These are phyloP conservation scores for Prionace glauca DNA, from an alignment of 2,797 vertebrate species.

Conservation along the genomic window DNA sequence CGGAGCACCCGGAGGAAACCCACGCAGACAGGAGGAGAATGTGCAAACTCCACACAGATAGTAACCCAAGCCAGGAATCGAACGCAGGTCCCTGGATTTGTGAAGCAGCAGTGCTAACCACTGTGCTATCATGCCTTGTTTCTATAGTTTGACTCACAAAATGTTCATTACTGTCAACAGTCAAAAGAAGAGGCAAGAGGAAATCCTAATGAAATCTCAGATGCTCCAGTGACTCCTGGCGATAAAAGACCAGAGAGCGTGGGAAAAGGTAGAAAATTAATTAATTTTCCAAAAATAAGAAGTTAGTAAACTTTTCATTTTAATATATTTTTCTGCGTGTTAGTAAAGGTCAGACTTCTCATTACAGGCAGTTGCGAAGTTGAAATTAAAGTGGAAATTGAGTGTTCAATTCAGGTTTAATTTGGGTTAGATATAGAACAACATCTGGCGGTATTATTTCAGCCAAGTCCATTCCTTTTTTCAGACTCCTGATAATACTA, in stretches of 20 bases:
- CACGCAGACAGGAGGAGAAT: no score
- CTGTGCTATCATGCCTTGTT: no score
- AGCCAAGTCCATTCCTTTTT: neutral
- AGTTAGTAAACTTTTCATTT: neutral
- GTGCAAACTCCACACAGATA: no score
- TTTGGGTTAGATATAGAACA: neutral
- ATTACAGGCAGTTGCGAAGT: neutral
- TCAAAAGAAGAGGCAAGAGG: neutral
- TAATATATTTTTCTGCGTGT: neutral
- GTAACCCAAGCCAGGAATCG: no score
- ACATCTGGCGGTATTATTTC: no score
- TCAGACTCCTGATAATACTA: neutral
- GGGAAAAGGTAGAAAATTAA: slow-evolving; percentile 18
- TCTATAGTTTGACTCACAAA: neutral
- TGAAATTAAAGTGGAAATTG: neutral
- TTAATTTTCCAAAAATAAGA: neutral
- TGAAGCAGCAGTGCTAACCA: no score
- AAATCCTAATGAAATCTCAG: slow-evolving; percentile 18
- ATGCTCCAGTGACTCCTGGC: neutral
- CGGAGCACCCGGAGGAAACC: no score
- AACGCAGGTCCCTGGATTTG: no score
- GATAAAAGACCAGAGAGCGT: neutral
- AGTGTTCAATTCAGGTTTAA: neutral
- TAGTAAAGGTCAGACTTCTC: neutral
- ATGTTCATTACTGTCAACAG: neutral